These are phyloP conservation scores for Phengaris arion DNA, from an alignment of 2,888 invertebrate genomes.

Conservation along the genomic window DNA sequence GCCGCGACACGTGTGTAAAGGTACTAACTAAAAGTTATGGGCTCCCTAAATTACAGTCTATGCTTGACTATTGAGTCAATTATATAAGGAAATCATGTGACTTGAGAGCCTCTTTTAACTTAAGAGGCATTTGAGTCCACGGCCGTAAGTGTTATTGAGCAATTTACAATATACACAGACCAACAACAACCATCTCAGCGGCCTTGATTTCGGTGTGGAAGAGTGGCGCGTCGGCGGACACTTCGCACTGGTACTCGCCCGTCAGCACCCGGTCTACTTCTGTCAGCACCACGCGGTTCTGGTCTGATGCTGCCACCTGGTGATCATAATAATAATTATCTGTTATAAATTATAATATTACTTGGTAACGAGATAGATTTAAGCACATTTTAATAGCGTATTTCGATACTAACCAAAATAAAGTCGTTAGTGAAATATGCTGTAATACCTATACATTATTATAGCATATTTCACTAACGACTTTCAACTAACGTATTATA, in stretches of 20 bases:
- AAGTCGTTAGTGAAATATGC: conserved; percentile 1
- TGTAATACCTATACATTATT: no score
- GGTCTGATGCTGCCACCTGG: conserved; percentile 84
- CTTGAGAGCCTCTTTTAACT: no score
- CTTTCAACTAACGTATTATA: not conserved
- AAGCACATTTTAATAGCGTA: not conserved
- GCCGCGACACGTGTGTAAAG: no score
- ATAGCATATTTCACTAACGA: no score
- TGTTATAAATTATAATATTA: no score
- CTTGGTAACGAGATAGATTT: no score
- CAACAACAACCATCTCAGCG: conserved; percentile 83
- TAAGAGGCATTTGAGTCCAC: no score
- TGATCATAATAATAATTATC: not conserved
- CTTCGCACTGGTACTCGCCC: conserved; percentile 86
- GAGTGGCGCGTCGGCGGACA: conserved; percentile 84
- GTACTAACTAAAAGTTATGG: no score
- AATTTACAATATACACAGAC: conserved; percentile 48
- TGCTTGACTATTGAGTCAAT: no score
- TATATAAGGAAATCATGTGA: no score
- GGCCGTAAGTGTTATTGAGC: no score
- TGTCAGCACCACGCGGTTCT: conserved; percentile 82
- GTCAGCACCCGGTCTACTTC: conserved; percentile 83
- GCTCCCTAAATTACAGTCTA: no score
- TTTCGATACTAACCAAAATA: not conserved
- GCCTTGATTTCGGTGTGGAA: conserved; percentile 84